Conservation (phyloP, 2,888 invertebrate species). For the Polydrusus pterygomalis region DNA sequence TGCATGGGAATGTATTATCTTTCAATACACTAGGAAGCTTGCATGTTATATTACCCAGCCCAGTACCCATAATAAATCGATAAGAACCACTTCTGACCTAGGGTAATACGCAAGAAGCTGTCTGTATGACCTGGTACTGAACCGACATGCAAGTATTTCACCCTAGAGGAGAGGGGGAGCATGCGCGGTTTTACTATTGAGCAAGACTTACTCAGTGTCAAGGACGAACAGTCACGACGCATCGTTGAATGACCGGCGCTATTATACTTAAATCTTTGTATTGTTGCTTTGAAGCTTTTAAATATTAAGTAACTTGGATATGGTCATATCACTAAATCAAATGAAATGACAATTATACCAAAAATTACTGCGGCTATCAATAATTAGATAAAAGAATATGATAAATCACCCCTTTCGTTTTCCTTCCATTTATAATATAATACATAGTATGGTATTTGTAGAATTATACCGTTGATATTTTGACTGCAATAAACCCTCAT, state of each 20-base stretch:
- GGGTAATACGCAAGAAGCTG: slow-evolving; percentile 36
- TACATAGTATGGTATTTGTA: too few relatives aligned
- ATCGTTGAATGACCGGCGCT: slow-evolving; percentile 43
- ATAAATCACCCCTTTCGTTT: too few relatives aligned
- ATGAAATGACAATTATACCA: too few relatives aligned
- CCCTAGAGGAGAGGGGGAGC: slow-evolving; percentile 35
- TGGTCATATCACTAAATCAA: too few relatives aligned
- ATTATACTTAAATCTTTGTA: slow-evolving; percentile 51
- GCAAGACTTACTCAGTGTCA: slow-evolving; percentile 52
- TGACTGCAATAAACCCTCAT: too few relatives aligned
- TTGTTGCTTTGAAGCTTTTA: slow-evolving; percentile 24
- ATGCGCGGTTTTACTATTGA: slow-evolving; percentile 46
- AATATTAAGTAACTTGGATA: neutral
- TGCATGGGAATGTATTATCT: neutral
- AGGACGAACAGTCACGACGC: slow-evolving; percentile 55
- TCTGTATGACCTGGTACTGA: slow-evolving; percentile 38
- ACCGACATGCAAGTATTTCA: slow-evolving; percentile 41
- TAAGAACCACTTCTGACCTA: slow-evolving; percentile 44
- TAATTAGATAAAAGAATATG: too few relatives aligned
- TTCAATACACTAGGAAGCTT: neutral
- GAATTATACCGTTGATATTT: too few relatives aligned
- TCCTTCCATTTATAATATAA: too few relatives aligned
- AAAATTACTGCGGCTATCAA: too few relatives aligned
- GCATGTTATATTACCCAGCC: neutral
- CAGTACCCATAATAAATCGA: slow-evolving; percentile 41